Evolutionary conservation across 2,797 vertebrate species (phyloP).

Genomic region (Phoeniculus purpureus): DNA sequence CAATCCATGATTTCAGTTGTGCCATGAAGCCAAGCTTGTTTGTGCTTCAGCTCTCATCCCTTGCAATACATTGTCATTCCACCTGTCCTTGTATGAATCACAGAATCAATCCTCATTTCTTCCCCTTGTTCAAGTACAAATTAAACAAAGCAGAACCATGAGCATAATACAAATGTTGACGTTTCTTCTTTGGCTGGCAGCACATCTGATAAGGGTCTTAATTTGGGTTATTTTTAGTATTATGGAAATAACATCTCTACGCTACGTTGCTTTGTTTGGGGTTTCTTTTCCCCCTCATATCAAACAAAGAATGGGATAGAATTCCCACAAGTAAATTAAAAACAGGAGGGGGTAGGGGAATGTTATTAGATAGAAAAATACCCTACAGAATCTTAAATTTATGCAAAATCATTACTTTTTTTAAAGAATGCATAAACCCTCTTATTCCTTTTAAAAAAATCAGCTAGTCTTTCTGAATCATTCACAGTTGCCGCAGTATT

Average conservation of each 20-base stretch:
- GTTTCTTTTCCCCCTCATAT: neutral
- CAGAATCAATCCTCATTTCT: neutral
- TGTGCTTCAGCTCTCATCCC: neutral
- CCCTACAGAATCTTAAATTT: neutral
- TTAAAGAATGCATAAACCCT: neutral
- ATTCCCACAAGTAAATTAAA: neutral
- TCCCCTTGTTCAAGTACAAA: neutral
- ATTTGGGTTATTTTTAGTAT: neutral
- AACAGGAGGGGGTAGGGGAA: neutral
- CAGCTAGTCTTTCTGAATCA: neutral
- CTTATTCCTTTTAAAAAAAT: neutral
- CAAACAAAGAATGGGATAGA: neutral
- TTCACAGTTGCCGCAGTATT: neutral
- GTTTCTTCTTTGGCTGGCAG: neutral
- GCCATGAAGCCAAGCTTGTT: neutral
- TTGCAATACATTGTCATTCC: neutral
- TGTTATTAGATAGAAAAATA: neutral
- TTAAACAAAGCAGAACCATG: constrained; percentile 3
- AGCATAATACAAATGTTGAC: neutral
- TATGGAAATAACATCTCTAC: neutral
- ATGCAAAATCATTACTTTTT: neutral
- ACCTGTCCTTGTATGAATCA: neutral
- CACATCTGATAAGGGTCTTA: neutral
- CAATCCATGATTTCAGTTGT: neutral
- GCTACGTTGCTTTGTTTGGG: neutral